Conservation (phyloP, 2,888 invertebrate species). For the Deroplatys truncata region DNA sequence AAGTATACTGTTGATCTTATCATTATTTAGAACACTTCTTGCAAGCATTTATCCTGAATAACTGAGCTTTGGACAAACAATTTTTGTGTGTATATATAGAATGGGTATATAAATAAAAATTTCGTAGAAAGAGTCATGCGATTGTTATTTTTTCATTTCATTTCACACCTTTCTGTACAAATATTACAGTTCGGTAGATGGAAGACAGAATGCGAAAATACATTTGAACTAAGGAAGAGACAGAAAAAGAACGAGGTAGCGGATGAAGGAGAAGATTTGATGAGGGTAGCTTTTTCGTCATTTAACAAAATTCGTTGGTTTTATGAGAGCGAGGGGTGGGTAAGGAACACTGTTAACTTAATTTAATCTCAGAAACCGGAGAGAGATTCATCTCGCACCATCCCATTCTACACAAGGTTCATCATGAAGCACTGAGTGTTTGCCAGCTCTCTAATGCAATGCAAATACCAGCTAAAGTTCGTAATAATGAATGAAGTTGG, state of each 20-base stretch:
- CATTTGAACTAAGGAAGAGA: background rate
- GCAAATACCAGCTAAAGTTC: background rate
- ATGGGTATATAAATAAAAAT: too few relatives aligned
- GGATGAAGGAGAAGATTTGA: background rate
- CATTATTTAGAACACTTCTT: too few relatives aligned
- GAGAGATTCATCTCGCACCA: background rate
- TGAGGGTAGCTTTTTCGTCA: background rate
- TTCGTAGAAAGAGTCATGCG: too few relatives aligned
- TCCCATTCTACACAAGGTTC: background rate
- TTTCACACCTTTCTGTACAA: too few relatives aligned
- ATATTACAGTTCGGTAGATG: background rate
- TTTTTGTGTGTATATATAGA: too few relatives aligned
- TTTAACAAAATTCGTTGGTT: background rate
- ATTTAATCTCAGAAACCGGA: background rate
- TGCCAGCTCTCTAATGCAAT: background rate
- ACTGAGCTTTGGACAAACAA: too few relatives aligned
- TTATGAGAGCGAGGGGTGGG: background rate
- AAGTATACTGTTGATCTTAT: too few relatives aligned
- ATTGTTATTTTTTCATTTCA: too few relatives aligned
- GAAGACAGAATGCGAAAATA: background rate
- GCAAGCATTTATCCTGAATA: too few relatives aligned
- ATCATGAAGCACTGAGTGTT: background rate
- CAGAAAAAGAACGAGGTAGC: background rate
- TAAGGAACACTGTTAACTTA: background rate
- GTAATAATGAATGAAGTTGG: conserved; percentile 8